Evolutionary conservation across 2,113 vertebrate species (phyloP).

Genomic region (Scolopax mira): DNA sequence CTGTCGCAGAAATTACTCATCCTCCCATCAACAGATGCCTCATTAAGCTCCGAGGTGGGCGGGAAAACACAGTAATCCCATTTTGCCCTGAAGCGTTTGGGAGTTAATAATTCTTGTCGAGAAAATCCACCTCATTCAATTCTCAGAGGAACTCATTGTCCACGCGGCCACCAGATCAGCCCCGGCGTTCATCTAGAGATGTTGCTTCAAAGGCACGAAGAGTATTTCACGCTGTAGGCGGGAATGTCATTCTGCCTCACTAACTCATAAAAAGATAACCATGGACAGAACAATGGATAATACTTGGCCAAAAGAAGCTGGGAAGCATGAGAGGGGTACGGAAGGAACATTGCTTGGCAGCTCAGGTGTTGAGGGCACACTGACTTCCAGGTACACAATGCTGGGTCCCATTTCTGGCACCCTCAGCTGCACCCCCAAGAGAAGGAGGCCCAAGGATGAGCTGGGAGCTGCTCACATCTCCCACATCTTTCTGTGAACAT

Average conservation of each 20-base stretch:
- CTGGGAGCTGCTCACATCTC: neutral
- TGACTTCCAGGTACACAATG: neutral
- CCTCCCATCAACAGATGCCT: neutral
- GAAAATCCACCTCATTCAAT: slow-evolving; percentile 3
- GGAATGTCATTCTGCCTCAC: neutral
- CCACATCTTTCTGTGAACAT: neutral
- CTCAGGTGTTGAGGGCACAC: neutral
- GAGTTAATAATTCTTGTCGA: slow-evolving; percentile 1
- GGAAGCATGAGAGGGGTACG: fast-evolving
- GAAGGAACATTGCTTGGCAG: neutral
- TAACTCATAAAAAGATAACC: neutral
- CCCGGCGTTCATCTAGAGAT: neutral
- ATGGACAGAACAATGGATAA: neutral
- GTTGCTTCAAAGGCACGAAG: neutral
- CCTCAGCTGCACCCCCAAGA: neutral
- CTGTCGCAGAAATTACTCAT: slow-evolving; percentile 11
- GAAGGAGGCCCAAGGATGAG: neutral
- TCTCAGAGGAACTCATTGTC: neutral
- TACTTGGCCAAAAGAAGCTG: neutral
- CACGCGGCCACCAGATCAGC: neutral
- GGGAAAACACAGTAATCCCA: neutral
- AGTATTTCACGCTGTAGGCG: neutral
- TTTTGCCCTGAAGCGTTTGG: neutral
- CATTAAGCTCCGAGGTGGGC: neutral
- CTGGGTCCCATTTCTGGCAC: neutral